Evolutionary conservation across 2,113 vertebrate species (phyloP).

Genomic region (Antidorcas marsupialis): DNA sequence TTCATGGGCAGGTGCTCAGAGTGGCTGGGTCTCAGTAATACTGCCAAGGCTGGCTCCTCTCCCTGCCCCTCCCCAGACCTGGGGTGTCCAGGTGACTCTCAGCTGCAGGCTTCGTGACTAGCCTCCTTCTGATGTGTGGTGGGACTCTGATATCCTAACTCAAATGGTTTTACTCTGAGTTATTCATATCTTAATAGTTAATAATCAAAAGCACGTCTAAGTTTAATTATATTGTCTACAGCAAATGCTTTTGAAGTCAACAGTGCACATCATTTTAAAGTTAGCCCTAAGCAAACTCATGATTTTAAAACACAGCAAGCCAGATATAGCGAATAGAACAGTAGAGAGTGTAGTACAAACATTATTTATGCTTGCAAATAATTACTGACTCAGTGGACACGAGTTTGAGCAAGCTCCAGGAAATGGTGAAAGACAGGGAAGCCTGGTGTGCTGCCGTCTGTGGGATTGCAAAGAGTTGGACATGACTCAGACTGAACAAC

Average conservation of each 20-base stretch:
- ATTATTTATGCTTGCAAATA: neutral
- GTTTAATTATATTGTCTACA: conserved; percentile 60
- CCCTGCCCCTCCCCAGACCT: too few relatives aligned
- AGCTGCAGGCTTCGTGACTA: neutral
- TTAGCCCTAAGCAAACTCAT: conserved; percentile 59
- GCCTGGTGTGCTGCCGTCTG: neutral
- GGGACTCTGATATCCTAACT: neutral
- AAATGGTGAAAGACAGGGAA: neutral
- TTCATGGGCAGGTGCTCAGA: neutral
- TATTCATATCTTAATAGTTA: conserved; percentile 49
- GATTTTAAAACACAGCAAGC: conserved; percentile 46
- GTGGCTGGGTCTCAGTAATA: neutral
- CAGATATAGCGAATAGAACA: neutral
- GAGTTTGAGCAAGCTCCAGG: neutral
- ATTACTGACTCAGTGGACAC: neutral
- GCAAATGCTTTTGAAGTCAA: conserved; percentile 70
- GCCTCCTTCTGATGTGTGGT: neutral
- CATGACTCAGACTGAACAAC: neutral
- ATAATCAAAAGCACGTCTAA: conserved; percentile 83
- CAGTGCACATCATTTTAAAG: conserved; percentile 70
- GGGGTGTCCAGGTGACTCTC: neutral
- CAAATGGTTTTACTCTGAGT: conserved; percentile 31
- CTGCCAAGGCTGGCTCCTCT: neutral
- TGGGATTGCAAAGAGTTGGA: rapidly evolving
- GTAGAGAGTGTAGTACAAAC: neutral